Evolutionary conservation across 2,113 vertebrate species (phyloP).

Genomic region (Rallus limicola): DNA sequence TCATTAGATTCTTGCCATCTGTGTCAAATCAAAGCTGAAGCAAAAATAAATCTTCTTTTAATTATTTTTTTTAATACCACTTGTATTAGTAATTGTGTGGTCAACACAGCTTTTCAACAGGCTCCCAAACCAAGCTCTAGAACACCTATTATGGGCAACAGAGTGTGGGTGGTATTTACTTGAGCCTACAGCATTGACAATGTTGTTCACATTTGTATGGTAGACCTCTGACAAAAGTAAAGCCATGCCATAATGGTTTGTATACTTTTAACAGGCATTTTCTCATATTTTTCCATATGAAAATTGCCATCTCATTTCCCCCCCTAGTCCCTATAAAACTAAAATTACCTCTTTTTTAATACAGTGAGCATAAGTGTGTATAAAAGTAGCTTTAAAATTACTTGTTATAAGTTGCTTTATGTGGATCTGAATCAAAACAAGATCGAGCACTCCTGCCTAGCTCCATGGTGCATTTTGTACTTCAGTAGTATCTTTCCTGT

Average conservation of each 20-base stretch:
- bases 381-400: not conserved
- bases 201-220: not conserved
- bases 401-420: not conserved
- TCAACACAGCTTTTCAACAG: not conserved
- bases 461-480: not conserved
- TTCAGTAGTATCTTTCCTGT: not conserved
- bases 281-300: not conserved
- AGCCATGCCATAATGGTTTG: not conserved
- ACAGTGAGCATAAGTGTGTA: not conserved
- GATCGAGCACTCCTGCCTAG: not conserved
- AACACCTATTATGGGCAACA: not conserved
- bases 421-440: not conserved
- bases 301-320: not conserved
- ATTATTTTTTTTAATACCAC: not conserved
- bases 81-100: not conserved
- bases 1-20: not conserved
- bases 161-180: not conserved
- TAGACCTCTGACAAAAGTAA: not conserved
- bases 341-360: not conserved
- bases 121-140: not conserved
- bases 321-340: not conserved
- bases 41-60: not conserved
- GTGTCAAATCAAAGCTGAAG: not conserved
- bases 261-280: not conserved
- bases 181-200: not conserved